Percentiles rank a stretch among this genome's conserved stretches.
Evolutionary conservation across 2,797 vertebrate species (phyloP).

Genomic region (Labroides dimidiatus): DNA sequence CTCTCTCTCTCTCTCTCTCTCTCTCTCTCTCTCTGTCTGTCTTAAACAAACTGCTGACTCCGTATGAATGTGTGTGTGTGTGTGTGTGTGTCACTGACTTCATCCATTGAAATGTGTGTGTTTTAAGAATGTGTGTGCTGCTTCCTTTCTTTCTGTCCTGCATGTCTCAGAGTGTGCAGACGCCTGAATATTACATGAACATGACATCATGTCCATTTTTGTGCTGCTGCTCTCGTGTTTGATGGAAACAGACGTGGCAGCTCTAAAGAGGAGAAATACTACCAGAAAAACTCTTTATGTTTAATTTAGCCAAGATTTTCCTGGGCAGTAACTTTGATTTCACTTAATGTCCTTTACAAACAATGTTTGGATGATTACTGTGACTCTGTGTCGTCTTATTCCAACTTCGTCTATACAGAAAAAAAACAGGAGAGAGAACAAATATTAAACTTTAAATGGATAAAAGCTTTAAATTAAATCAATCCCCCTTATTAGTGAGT

Average conservation of each 20-base stretch:
- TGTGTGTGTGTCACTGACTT: slow-evolving; percentile 29
- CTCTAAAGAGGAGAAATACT: not conserved
- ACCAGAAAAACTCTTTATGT: too few relatives aligned
- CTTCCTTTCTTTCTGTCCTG: not conserved
- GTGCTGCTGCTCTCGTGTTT: not conserved
- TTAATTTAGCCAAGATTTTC: too few relatives aligned
- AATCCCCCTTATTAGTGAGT: too few relatives aligned
- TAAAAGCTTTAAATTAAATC: too few relatives aligned
- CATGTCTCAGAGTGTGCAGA: slow-evolving; percentile 16
- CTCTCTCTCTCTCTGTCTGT: slow-evolving; percentile 37
- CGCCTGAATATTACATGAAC: not conserved
- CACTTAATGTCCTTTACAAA: too few relatives aligned
- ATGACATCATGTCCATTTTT: slow-evolving; percentile 3
- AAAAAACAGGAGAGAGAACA: too few relatives aligned
- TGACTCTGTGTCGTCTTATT: too few relatives aligned
- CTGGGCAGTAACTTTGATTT: too few relatives aligned
- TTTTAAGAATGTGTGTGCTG: slow-evolving; percentile 12
- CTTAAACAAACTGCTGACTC: slow-evolving; percentile 66
- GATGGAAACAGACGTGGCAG: not conserved
- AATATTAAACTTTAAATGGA: too few relatives aligned
- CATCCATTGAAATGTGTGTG: slow-evolving; percentile 31
- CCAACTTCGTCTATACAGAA: too few relatives aligned
- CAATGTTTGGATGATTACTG: too few relatives aligned
- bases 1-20: slow-evolving; percentile 47
- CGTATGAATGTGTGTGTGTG: slow-evolving; percentile 21